Conservation (phyloP, 2,113 vertebrate genomes). For the Oryzias melastigma region DNA sequence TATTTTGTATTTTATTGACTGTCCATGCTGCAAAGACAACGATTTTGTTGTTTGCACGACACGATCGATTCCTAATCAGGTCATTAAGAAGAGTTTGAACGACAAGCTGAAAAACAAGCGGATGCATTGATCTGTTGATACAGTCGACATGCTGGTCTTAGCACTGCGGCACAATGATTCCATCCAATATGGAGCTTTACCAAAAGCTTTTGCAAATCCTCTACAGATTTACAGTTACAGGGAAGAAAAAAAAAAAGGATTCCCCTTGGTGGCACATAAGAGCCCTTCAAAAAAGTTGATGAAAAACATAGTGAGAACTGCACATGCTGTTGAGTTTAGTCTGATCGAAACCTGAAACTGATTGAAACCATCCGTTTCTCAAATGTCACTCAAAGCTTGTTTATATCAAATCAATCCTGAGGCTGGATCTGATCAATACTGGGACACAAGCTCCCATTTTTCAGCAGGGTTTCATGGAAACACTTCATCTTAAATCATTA, state of each 20-base stretch:
- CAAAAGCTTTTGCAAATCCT: conserved; percentile 30
- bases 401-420: conserved; percentile 24
- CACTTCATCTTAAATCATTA: conserved; percentile 10
- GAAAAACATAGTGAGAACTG: conserved; percentile 14
- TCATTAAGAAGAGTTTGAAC: no score
- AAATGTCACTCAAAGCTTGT: conserved; percentile 24
- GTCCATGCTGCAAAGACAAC: no score
- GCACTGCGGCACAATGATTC: no score
- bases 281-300: conserved; percentile 5
- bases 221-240: conserved; percentile 7
- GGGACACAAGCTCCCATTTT: conserved; percentile 16
- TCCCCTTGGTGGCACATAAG: conserved; percentile 9
- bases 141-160: no score
- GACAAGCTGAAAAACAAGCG: no score
- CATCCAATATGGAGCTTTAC: conserved; percentile 19
- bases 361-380: conserved; percentile 6
- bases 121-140: no score
- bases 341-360: conserved; percentile 10
- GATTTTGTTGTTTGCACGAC: no score
- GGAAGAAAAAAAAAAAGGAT: conserved; percentile 12
- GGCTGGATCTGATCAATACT: conserved; percentile 15
- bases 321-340: not conserved
- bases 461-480: conserved; percentile 24
- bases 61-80: no score
- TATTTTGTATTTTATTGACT: no score